Evolutionary conservation across 2,888 invertebrate genomes (phyloP).

Genomic region (Cryptocheilus praepositus): DNA sequence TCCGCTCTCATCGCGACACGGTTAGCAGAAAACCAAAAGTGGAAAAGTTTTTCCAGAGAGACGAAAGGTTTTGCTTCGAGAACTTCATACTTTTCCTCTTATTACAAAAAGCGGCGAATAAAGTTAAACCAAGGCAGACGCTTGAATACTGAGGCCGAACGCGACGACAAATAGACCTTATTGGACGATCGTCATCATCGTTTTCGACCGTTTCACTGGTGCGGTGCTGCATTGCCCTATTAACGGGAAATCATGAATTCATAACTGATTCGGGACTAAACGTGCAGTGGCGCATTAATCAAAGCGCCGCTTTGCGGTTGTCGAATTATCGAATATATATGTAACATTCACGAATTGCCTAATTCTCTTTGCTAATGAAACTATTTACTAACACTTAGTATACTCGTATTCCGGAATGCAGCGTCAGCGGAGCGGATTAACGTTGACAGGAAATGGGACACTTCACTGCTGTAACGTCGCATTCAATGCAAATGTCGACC

Average conservation of each 20-base stretch:
- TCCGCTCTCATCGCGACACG: slow-evolving; percentile 30
- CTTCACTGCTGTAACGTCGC: not conserved
- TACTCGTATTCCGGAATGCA: not conserved
- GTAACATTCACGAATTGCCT: too few species aligned
- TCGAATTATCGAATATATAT: too few species aligned
- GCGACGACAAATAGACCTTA: too few species aligned
- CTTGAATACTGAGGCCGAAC: not conserved
- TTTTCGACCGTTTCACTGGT: too few species aligned
- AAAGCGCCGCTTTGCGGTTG: too few species aligned
- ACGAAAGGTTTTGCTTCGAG: slow-evolving; percentile 20
- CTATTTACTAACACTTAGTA: too few species aligned
- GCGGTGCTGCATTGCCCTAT: too few species aligned
- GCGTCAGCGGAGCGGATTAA: not conserved
- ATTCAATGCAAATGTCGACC: slow-evolving; percentile 13
- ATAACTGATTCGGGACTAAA: too few species aligned
- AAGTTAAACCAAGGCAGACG: not conserved
- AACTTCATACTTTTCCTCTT: slow-evolving; percentile 1
- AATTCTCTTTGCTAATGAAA: too few species aligned
- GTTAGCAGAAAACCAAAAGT: slow-evolving; percentile 28
- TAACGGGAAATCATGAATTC: too few species aligned
- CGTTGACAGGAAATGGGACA: not conserved
- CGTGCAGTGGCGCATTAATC: too few species aligned
- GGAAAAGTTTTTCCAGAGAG: slow-evolving; percentile 32
- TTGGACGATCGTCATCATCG: too few species aligned
- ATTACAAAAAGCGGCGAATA: slow-evolving; percentile 6